These are phyloP conservation scores for Rousettus leschenaultii DNA, from an alignment of 2,113 vertebrate species.

Conservation along the genomic window DNA sequence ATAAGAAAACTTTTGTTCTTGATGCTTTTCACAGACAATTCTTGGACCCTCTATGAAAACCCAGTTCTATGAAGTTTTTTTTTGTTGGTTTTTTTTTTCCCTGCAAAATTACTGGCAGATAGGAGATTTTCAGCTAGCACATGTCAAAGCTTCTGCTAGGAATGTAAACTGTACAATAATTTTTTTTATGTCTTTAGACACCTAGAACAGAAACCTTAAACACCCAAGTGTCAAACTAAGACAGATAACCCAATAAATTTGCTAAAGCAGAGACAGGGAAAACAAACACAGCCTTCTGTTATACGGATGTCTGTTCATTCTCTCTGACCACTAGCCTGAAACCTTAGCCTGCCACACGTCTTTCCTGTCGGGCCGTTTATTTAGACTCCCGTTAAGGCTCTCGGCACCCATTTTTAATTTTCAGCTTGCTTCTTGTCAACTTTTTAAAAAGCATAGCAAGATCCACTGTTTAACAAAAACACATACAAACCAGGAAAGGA, in stretches of 20 bases:
- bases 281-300: slow-evolving; percentile 75
- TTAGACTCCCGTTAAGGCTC: slow-evolving; percentile 64
- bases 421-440: slow-evolving; percentile 67
- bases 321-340: slow-evolving; percentile 61
- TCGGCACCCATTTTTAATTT: slow-evolving; percentile 61
- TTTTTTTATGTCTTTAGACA: slow-evolving; percentile 76
- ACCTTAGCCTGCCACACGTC: slow-evolving; percentile 64
- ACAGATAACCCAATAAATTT: slow-evolving; percentile 76
- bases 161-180: slow-evolving; percentile 71
- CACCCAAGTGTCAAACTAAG: slow-evolving; percentile 74
- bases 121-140: slow-evolving; percentile 47
- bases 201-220: slow-evolving; percentile 76
- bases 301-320: slow-evolving; percentile 54
- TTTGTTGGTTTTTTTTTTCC: no score
- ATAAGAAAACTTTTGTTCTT: not conserved
- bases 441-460: slow-evolving; percentile 61
- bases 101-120: slow-evolving; percentile 51
- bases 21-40: not conserved
- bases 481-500: slow-evolving; percentile 62
- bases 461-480: slow-evolving; percentile 68
- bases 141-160: slow-evolving; percentile 69
- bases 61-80: not conserved
- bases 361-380: slow-evolving; percentile 68
- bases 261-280: slow-evolving; percentile 51
- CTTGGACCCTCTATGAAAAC: slow-evolving; percentile 13